These are phyloP conservation scores for Mercenaria mercenaria DNA, from an alignment of 1,140 invertebrate genomes.

Conservation along the genomic window DNA sequence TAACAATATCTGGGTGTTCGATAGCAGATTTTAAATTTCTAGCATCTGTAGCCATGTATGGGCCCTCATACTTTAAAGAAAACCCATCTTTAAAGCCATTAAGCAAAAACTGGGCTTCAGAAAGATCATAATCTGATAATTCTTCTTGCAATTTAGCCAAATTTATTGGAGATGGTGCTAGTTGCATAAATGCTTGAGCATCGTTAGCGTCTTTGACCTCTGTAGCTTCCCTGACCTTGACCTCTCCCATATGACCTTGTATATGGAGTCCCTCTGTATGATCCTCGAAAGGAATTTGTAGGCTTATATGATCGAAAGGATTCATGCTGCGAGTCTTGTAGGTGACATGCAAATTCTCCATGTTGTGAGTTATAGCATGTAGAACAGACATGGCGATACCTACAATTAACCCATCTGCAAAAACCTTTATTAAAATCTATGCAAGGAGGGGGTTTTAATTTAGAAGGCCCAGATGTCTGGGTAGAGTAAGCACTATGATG, in stretches of 20 bases:
- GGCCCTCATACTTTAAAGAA: neutral
- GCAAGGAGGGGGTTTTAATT: no score
- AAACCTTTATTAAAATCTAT: no score
- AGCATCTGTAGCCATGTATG: no score
- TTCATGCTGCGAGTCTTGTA: neutral
- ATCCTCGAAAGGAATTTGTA: neutral
- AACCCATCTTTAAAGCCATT: neutral
- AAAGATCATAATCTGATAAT: neutral
- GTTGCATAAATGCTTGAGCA: neutral
- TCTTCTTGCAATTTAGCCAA: neutral
- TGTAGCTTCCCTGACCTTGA: neutral
- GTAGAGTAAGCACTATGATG: no score
- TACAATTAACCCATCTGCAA: no score
- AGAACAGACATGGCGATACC: no score
- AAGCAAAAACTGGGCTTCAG: neutral
- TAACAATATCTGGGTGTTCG: neutral
- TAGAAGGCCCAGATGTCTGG: no score
- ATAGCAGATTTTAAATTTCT: constrained; percentile 7
- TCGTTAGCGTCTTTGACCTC: neutral
- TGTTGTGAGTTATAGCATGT: neutral
- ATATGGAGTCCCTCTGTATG: neutral
- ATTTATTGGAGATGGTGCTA: neutral
- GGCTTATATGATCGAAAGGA: neutral
- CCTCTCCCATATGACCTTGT: neutral
- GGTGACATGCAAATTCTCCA: neutral